Evolutionary conservation across 1,140 invertebrate species (phyloP).

Genomic region (Parasteatoda tepidariorum): DNA sequence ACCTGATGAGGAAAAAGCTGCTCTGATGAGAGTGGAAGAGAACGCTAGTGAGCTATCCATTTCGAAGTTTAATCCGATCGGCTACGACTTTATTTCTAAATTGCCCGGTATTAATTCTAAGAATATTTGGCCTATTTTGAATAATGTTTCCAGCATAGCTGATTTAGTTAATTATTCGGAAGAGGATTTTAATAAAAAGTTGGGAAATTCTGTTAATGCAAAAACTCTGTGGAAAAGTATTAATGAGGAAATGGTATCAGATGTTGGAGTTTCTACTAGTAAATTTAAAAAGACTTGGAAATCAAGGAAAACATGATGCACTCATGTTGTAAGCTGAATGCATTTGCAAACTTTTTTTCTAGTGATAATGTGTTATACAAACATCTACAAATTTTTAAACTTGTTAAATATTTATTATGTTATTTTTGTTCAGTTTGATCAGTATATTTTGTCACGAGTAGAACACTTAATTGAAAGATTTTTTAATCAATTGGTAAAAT

Average conservation of each 20-base stretch:
- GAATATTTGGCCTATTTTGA: slow-evolving; percentile 83
- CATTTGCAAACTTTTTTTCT: background rate
- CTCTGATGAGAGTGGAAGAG: slow-evolving; percentile 66
- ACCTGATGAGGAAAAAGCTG: slow-evolving; percentile 61
- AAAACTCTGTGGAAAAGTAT: slow-evolving; percentile 69
- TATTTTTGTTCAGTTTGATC: too few species aligned
- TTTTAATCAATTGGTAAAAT: too few species aligned
- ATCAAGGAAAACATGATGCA: background rate
- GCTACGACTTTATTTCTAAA: slow-evolving; percentile 85
- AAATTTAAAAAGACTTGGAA: slow-evolving; percentile 48
- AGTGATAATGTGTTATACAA: background rate
- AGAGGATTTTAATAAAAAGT: slow-evolving; percentile 75
- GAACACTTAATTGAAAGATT: too few species aligned
- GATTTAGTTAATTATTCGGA: slow-evolving; percentile 74
- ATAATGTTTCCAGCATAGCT: slow-evolving; percentile 75
- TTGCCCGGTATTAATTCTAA: slow-evolving; percentile 90
- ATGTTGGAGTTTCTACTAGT: background rate
- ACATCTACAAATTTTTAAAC: background rate
- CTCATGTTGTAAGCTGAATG: background rate
- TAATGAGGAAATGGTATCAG: slow-evolving; percentile 63
- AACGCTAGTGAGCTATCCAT: slow-evolving; percentile 64
- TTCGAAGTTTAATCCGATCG: slow-evolving; percentile 80
- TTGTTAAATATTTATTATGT: background rate
- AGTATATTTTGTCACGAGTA: too few species aligned
- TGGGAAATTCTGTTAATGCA: slow-evolving; percentile 73